A percentile compares a stretch with the other conserved stretches of the same genome.
Evolutionary conservation across 2,888 invertebrate genomes (phyloP).

Genomic region (Sclerodermus sp.): DNA sequence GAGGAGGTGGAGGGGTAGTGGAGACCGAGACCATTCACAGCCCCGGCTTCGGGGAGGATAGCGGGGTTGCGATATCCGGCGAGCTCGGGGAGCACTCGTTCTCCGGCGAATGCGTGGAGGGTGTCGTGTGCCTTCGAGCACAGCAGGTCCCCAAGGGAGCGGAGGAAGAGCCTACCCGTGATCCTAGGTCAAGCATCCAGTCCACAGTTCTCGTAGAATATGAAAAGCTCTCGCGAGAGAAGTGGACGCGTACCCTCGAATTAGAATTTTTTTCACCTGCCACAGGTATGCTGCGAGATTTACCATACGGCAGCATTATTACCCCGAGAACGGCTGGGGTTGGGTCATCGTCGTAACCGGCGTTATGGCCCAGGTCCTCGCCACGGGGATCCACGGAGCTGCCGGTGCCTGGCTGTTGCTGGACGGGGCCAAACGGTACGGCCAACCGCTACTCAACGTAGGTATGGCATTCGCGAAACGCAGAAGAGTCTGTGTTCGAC

Average conservation of each 20-base stretch:
- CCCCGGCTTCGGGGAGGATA: conserved; percentile 39
- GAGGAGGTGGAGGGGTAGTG: too few species aligned
- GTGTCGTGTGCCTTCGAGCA: conserved; percentile 30
- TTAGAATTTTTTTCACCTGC: conserved; percentile 3
- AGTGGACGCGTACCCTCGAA: too few species aligned
- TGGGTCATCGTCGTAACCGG: conserved; percentile 63
- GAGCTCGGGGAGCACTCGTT: conserved; percentile 47
- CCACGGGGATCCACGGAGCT: conserved; percentile 60
- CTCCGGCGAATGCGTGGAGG: conserved; percentile 42
- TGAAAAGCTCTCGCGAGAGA: conserved; percentile 25
- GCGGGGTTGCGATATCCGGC: conserved; percentile 47
- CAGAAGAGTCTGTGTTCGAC: background rate
- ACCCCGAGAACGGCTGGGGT: conserved; percentile 67
- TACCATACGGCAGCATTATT: conserved; percentile 62
- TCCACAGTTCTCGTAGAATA: conserved; percentile 11
- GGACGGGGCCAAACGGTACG: conserved; percentile 43
- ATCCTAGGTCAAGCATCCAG: conserved; percentile 34
- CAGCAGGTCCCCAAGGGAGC: conserved; percentile 25
- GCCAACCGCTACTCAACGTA: conserved; percentile 42
- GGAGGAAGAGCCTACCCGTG: conserved; percentile 31
- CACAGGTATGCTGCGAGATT: conserved; percentile 37
- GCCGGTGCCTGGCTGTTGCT: conserved; percentile 42
- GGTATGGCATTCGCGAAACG: conserved; percentile 41
- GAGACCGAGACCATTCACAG: conserved; percentile 25
- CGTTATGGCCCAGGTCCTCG: conserved; percentile 60